Evolutionary conservation across 2,888 invertebrate genomes (phyloP), one percentile per base, ranked within the genome.

Genomic region (Drosophila hamatofila): DNA sequence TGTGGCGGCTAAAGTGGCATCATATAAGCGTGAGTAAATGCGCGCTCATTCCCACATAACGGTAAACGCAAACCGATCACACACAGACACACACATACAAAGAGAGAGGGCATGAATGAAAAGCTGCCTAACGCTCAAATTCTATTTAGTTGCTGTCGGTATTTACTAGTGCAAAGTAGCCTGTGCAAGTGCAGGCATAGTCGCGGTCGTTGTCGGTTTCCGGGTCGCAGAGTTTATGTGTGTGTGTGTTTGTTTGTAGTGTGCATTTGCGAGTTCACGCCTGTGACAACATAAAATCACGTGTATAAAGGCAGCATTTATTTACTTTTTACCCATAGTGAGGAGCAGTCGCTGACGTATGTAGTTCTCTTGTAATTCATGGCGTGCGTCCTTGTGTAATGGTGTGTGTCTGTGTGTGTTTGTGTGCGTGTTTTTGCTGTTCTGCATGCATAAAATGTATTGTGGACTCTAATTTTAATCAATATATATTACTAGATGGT

Each of bases 151-250:
- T 80, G 81, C 66, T 70, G 68, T 84, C 73, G 73, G 81, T 72
- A 83, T 84, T 89, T 89, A 78, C 87, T 87, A 61, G 78, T 80
- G 89, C 72, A 66, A 81, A 83, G 89, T 83, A 75, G 84, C 66
- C 52, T 56, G 51, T 78, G 78, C 57, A 60, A 58, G 57, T 77
- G 70, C 80, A 73, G 61, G 51, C 76, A 59, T 46, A 73, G 62
- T 77, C 54, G 71, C 48, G 52, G 67, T 42, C 51, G 52, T 52
- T 46, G 49, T 58, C 51, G 75, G 57, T 60, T 68, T 78, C 58
- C 64, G 75, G 57, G 64, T 56, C 66, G 48, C 27, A 60, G 18
- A 14, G 37, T 11, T 5, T 49, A 14, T 18, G 21, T 61, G 67
- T 63, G 60, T 64, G 54, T 56, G 62, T 65, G 41, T 61, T 72